A percentile compares a stretch with the other conserved stretches of the same genome.
Evolutionary conservation across 2,797 vertebrate genomes (phyloP).

Genomic region (Rhinatrema bivittatum): DNA sequence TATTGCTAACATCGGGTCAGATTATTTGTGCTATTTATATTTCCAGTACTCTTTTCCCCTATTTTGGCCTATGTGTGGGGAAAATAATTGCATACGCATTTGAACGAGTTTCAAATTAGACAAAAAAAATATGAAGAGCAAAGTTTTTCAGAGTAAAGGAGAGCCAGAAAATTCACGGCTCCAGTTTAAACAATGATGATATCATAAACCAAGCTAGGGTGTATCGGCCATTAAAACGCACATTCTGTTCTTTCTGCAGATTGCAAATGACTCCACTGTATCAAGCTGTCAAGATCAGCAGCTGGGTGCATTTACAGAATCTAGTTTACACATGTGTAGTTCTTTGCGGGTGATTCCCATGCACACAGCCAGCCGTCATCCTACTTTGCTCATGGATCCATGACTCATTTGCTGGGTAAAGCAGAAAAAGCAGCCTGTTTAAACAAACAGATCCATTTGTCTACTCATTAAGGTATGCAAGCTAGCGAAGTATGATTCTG

Average conservation of each 20-base stretch:
- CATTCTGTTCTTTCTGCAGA: not conserved
- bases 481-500: conserved; percentile 19
- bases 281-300: not conserved
- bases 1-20: too few relatives aligned
- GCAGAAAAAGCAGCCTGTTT: conserved; percentile 23
- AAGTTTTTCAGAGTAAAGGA: not conserved
- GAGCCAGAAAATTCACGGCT: not conserved
- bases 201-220: not conserved
- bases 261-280: conserved; percentile 9
- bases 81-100: conserved; percentile 11
- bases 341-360: conserved; percentile 7
- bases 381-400: not conserved
- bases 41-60: too few relatives aligned
- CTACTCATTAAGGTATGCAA: conserved; percentile 15
- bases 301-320: conserved; percentile 13
- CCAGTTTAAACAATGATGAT: not conserved
- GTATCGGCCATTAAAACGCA: not conserved
- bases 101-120: not conserved
- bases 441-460: conserved; percentile 24
- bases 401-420: conserved; percentile 22
- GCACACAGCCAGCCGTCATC: not conserved
- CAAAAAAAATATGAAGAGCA: conserved; percentile 3
- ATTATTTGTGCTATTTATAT: too few relatives aligned
- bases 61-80: conserved; percentile 5
- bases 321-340: not conserved